These are phyloP conservation scores for Isoperla grammatica DNA, from an alignment of 2,888 invertebrate genomes.

Conservation along the genomic window DNA sequence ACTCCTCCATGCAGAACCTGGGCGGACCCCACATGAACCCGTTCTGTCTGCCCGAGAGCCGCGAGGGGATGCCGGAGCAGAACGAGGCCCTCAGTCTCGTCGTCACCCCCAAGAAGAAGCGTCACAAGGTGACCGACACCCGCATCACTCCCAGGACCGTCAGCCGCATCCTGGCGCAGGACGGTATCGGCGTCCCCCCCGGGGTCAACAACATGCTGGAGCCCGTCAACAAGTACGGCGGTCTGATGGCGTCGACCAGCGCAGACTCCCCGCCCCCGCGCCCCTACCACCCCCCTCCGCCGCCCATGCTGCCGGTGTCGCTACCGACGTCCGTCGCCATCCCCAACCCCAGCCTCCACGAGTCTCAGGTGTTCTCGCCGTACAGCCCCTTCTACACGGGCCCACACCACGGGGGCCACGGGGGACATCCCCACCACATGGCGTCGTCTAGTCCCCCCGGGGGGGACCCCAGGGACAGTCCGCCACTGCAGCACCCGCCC, in stretches of 20 bases:
- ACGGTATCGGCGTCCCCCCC: slow-evolving; percentile 67
- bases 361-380: slow-evolving; percentile 88
- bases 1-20: slow-evolving; percentile 57
- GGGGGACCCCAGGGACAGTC: slow-evolving; percentile 71
- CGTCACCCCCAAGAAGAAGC: slow-evolving; percentile 91
- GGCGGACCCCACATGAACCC: slow-evolving; percentile 46
- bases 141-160: slow-evolving; percentile 87
- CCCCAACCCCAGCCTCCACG: slow-evolving; percentile 91
- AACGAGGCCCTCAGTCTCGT: slow-evolving; percentile 93
- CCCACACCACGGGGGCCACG: slow-evolving; percentile 48
- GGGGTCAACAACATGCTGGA: slow-evolving; percentile 39
- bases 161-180: slow-evolving; percentile 77
- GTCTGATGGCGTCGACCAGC: slow-evolving; percentile 31
- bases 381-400: slow-evolving; percentile 83
- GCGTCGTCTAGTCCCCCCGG: slow-evolving; percentile 49
- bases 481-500: slow-evolving; percentile 72
- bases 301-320: slow-evolving; percentile 80
- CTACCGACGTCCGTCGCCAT: slow-evolving; percentile 95
- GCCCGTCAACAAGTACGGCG: slow-evolving; percentile 31
- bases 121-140: slow-evolving; percentile 95
- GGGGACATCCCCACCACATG: slow-evolving; percentile 39
- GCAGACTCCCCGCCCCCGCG: slow-evolving; percentile 52
- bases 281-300: slow-evolving; percentile 65
- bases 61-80: slow-evolving; percentile 63
- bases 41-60: slow-evolving; percentile 54